Evolutionary conservation across 2,797 vertebrate species (phyloP).

Genomic region (Tragopan temminckii): DNA sequence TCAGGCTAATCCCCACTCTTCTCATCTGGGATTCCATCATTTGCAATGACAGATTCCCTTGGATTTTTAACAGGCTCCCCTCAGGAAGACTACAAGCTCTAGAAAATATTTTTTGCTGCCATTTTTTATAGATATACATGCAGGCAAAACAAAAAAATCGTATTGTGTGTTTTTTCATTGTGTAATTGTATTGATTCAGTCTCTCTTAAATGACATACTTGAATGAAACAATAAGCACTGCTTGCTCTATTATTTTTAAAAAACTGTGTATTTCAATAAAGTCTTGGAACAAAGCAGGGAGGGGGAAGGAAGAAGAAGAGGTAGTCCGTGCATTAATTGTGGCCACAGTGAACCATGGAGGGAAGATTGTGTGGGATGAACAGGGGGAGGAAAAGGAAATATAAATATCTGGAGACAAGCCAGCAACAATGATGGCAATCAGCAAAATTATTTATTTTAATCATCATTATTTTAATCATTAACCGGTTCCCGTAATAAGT

Average conservation of each 20-base stretch:
- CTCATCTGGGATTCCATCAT: constrained; percentile 32
- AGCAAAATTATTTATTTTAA: background rate
- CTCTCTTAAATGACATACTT: background rate
- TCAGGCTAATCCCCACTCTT: constrained; percentile 18
- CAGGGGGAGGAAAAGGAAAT: background rate
- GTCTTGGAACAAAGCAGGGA: background rate
- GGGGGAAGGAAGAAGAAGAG: background rate
- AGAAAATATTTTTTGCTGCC: background rate
- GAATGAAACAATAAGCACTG: background rate
- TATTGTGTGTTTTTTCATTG: background rate
- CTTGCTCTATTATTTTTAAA: background rate
- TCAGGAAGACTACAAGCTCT: background rate
- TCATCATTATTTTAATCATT: background rate
- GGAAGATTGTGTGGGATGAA: background rate
- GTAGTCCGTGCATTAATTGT: background rate
- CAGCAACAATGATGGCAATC: background rate
- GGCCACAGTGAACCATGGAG: background rate
- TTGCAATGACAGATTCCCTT: constrained; percentile 15
- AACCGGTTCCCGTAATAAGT: background rate
- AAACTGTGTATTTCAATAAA: background rate
- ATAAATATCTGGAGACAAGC: background rate
- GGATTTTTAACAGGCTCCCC: constrained; percentile 36
- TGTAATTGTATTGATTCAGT: background rate
- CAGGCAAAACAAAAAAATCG: background rate
- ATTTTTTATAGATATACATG: background rate